Percentiles rank a stretch among this genome's conserved stretches.
Evolutionary conservation across 2,888 invertebrate species (phyloP).

Genomic region (Thecocarcelia acutangulata): DNA sequence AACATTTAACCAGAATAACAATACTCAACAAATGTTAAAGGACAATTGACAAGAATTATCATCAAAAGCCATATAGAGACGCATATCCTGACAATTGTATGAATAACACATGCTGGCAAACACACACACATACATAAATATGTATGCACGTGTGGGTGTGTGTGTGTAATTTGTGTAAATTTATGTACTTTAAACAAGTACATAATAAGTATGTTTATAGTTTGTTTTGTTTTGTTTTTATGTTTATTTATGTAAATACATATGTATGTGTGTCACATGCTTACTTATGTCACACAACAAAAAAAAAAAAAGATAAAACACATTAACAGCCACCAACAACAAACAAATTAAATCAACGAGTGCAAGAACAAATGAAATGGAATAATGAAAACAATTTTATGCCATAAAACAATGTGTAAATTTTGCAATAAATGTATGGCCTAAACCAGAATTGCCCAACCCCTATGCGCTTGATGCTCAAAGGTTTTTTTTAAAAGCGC

Average conservation of each 20-base stretch:
- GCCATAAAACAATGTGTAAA: slow-evolving; percentile 11
- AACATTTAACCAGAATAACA: slow-evolving; percentile 51
- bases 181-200: slow-evolving; percentile 23
- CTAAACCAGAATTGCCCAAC: too few relatives aligned
- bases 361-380: slow-evolving; percentile 17
- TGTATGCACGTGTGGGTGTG: background rate
- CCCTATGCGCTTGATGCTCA: too few relatives aligned
- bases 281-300: slow-evolving; percentile 22
- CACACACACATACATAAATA: background rate
- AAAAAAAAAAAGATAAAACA: slow-evolving; percentile 15
- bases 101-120: background rate
- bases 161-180: background rate
- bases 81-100: slow-evolving; percentile 10
- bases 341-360: slow-evolving; percentile 15
- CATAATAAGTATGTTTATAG: slow-evolving; percentile 39
- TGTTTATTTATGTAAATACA: background rate
- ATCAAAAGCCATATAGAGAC: slow-evolving; percentile 38
- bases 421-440: background rate
- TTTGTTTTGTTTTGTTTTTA: slow-evolving; percentile 1
- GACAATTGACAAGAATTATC: slow-evolving; percentile 49
- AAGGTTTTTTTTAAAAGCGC: too few relatives aligned
- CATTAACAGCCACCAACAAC: slow-evolving; percentile 38
- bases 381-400: slow-evolving; percentile 22
- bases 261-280: slow-evolving; percentile 47
- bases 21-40: slow-evolving; percentile 51